Conservation (phyloP, 2,888 invertebrate genomes). For the Tetragnatha montana region DNA sequence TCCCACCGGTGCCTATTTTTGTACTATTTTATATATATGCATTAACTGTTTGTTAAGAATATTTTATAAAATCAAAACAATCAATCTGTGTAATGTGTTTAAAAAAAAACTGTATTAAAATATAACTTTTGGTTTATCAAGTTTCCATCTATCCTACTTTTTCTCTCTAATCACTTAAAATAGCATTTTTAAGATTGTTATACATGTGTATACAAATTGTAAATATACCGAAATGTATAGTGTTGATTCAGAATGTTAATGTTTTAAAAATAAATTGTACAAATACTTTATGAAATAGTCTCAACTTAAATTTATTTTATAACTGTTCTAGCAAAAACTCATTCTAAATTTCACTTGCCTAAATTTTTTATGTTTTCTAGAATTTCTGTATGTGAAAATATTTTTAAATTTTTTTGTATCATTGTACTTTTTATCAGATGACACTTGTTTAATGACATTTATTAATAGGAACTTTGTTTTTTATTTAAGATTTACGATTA, state of each 20-base stretch:
- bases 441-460: not conserved
- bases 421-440: not conserved
- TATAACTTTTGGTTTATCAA: not conserved
- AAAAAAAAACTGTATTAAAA: not conserved
- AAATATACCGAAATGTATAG: not conserved
- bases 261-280: slow-evolving; percentile 4
- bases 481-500: slow-evolving; percentile 25
- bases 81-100: too few relatives aligned
- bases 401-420: not conserved
- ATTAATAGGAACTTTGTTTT: not conserved
- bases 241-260: not conserved
- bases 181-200: not conserved
- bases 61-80: not conserved
- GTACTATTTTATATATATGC: not conserved
- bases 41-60: not conserved
- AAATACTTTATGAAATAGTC: slow-evolving; percentile 7
- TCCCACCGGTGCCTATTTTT: slow-evolving; percentile 1
- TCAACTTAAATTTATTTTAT: not conserved
- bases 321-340: not conserved
- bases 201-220: not conserved
- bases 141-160: not conserved
- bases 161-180: not conserved
- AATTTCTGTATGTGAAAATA: not conserved
- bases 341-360: not conserved
- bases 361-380: not conserved